Evolutionary conservation across 2,888 invertebrate species (phyloP), one percentile per base, ranked within the genome.

Genomic region (Trissolcus brochymenae): DNA sequence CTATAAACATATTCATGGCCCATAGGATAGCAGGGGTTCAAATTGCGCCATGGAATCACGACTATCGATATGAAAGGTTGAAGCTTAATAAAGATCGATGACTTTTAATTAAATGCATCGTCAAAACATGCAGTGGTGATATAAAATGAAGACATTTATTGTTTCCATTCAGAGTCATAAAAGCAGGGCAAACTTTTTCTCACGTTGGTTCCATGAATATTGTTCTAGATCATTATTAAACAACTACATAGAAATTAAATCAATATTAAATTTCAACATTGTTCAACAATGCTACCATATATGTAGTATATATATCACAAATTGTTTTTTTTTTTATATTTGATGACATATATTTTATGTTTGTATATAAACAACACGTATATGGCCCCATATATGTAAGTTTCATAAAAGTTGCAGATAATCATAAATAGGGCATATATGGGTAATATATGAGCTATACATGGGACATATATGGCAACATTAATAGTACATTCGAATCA

Each of bases 81-180:
- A 71, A 81, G 80, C 74, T 84, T 87, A 87, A 88, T 88, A 87
- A 87, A 87, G 88, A 88, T 88, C 85, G 87, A 88, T 87, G 87
- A 85, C 82, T 75, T 86, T 87, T 87, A 86, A 87, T 87, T 85
- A 86, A 86, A 84, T 81, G 83, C 81, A 76, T 79, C 82, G 83
- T 82, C 83, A 83, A 62, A 29, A 29, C 29, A 29, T 29, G 29
- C 29, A 29, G 29, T 53, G 19, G 54, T 51, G 66, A 41, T 55
- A 50, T n/a, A n/a, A 66, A 53, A 56, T 29, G 55, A 59, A 53
- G 51, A 59, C 60, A 71, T 64, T 64, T 71, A 57, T 71, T 53
- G 56, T 56, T 62, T 19, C 51, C 14, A 9, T 6, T 50, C 4
- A 7, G 17, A 1, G 11, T 17, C 16, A n/a, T 14, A 46, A 46